A percentile compares a stretch with the other conserved stretches of the same genome.
phyloP scores from a whole-genome alignment of 2,888 invertebrate species.

The Brachycybe producta region DNA sequence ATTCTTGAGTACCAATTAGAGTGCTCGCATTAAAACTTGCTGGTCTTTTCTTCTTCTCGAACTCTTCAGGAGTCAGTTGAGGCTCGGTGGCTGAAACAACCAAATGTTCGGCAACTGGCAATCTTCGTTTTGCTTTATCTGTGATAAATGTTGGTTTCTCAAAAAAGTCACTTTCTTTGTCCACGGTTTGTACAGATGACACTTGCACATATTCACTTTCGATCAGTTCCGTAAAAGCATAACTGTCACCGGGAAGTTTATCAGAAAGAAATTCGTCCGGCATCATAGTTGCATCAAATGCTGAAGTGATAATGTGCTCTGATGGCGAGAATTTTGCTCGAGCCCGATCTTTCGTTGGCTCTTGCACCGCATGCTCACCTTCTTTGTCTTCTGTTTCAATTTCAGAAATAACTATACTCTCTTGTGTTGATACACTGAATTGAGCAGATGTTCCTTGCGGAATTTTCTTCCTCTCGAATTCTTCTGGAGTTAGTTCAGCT shows the following conservation, averaged over 20 bases:
- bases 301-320: conserved; percentile 13
- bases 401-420: conserved; percentile 12
- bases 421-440: conserved; percentile 5
- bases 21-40: conserved; percentile 14
- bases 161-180: conserved; percentile 7
- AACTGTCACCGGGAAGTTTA: conserved; percentile 5
- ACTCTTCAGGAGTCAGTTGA: conserved; percentile 12
- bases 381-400: conserved; percentile 11
- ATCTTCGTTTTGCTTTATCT: conserved; percentile 17
- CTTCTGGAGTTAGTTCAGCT: neutral
- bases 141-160: conserved; percentile 16
- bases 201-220: conserved; percentile 19
- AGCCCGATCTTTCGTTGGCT: conserved; percentile 2
- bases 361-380: neutral
- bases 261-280: conserved; percentile 11
- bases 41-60: neutral
- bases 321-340: conserved; percentile 6
- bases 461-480: conserved; percentile 2
- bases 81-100: conserved; percentile 22
- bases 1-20: conserved; percentile 17
- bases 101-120: conserved; percentile 21
- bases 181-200: conserved; percentile 3
- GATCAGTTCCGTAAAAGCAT: conserved; percentile 6
- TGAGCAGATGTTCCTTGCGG: conserved; percentile 5
- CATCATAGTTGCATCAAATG: neutral